phyloP scores from a whole-genome alignment of 2,797 vertebrate genomes.

The Anableps anableps region DNA sequence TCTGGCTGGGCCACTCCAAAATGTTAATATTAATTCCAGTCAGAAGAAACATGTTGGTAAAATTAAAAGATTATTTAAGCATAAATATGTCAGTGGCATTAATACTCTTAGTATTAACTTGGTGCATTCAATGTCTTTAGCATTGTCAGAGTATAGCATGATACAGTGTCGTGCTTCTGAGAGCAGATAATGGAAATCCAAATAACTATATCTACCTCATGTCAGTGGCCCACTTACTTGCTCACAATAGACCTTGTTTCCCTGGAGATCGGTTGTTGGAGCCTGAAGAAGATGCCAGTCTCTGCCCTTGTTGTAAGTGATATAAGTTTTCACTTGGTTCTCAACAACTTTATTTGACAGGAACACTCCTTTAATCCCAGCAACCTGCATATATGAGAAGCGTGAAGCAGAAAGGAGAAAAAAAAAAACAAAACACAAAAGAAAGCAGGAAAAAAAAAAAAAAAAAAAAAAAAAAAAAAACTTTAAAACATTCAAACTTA shows the following conservation, averaged over 20 bases:
- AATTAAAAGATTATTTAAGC: background rate
- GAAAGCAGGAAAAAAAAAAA: background rate
- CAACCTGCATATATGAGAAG: conserved; percentile 89
- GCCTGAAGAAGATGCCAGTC: conserved; percentile 94
- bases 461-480: background rate
- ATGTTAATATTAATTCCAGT: background rate
- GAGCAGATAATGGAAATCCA: conserved; percentile 47
- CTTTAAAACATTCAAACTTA: conserved; percentile 73
- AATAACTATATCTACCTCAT: conserved; percentile 37
- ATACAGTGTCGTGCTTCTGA: conserved; percentile 22
- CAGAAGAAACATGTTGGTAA: background rate
- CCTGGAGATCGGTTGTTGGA: conserved; percentile 87
- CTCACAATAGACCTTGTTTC: conserved; percentile 89
- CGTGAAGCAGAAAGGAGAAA: conserved; percentile 28
- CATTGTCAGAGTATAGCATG: conserved; percentile 1
- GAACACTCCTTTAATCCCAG: conserved; percentile 99
- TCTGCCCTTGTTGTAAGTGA: conserved; percentile 97
- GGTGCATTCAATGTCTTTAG: conserved; percentile 19
- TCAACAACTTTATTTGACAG: conserved; percentile 98
- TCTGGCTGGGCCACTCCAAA: background rate
- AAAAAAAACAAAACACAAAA: conserved; percentile 58
- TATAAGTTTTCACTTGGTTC: conserved; percentile 96
- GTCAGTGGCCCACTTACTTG: conserved; percentile 85
- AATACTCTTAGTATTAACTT: background rate
- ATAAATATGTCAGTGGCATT: background rate